phyloP scores from a whole-genome alignment of 2,888 invertebrate genomes.

The Steinernema carpocapsae region DNA sequence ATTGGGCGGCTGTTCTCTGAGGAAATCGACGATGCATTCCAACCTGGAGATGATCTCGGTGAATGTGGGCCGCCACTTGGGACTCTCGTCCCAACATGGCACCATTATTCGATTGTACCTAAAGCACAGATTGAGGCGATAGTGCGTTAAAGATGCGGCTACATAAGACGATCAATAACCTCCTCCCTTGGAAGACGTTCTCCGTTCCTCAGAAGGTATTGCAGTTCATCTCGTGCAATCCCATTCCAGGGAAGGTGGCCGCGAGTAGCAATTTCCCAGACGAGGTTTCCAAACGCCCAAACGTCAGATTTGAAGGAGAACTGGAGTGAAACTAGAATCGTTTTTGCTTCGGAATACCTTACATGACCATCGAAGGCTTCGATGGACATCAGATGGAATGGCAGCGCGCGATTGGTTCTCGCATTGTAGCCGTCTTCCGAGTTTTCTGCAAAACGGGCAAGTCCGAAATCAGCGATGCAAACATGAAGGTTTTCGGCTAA shows the following conservation, averaged over 20 bases:
- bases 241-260: background rate
- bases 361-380: background rate
- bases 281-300: conserved; percentile 9
- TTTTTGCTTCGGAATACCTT: too few species aligned
- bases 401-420: conserved; percentile 18
- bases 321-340: background rate
- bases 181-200: too few species aligned
- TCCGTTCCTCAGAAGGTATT: too few species aligned
- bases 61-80: too few species aligned
- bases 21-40: too few species aligned
- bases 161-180: too few species aligned
- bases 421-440: conserved; percentile 37
- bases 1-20: too few species aligned
- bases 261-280: background rate
- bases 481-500: background rate
- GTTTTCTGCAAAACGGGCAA: conserved; percentile 36
- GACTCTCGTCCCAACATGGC: too few species aligned
- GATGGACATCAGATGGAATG: background rate
- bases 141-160: too few species aligned
- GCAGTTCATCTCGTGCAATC: background rate
- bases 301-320: conserved; percentile 18
- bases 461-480: conserved; percentile 5
- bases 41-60: too few species aligned
- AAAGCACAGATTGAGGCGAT: too few species aligned
- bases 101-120: too few species aligned